Conservation (phyloP, 2,113 vertebrate genomes). For the Phoenicopterus ruber region DNA sequence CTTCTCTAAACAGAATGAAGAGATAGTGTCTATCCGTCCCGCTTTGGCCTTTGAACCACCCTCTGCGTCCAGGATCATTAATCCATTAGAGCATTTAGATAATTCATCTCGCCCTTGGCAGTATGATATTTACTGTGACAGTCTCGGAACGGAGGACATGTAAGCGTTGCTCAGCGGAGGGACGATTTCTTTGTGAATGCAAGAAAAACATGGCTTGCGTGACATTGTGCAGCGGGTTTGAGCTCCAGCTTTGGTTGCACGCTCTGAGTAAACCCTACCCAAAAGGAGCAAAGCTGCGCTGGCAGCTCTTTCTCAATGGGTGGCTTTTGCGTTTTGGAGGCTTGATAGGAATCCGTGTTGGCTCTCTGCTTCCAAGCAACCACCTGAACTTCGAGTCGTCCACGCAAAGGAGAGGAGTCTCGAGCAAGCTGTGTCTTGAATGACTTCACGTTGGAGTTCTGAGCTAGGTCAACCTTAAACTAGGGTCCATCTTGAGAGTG, state of each 20-base stretch:
- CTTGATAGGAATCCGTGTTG: not conserved
- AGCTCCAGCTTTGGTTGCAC: too few species aligned
- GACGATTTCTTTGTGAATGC: too few species aligned
- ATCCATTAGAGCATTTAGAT: not conserved
- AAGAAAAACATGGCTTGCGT: accelerated
- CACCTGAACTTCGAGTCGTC: too few species aligned
- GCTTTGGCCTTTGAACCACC: not conserved
- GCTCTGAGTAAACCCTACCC: not conserved
- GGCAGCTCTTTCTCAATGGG: not conserved
- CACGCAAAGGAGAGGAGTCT: accelerated
- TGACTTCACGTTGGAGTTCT: not conserved
- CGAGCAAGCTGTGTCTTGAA: not conserved
- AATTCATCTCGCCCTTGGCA: not conserved
- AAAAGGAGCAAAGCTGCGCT: not conserved
- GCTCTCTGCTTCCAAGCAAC: not conserved
- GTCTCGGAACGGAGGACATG: accelerated
- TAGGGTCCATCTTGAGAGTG: not conserved
- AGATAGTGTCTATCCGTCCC: not conserved
- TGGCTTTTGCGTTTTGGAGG: not conserved
- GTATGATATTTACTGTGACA: not conserved
- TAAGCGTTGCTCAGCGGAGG: not conserved
- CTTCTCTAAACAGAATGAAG: not conserved
- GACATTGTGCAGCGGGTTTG: not conserved
- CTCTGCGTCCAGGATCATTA: not conserved
- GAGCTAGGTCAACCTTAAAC: not conserved